Base-by-base conservation (phyloP, 2,888 invertebrate species). In the Erebia palarica region DNA sequence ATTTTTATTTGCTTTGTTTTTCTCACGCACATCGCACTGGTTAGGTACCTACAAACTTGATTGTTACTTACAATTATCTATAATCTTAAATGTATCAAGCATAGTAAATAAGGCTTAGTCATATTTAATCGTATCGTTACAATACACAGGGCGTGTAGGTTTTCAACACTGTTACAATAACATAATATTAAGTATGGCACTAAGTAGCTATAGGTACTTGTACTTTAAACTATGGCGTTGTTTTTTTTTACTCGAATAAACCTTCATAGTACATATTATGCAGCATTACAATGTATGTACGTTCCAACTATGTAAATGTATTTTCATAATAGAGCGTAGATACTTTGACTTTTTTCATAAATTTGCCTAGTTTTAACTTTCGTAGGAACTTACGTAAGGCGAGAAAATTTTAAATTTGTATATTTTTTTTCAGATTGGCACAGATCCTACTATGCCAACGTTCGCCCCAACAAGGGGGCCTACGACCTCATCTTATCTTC, bases 401-500 rank as follows among this genome's bases (percentile, higher is more conserved):
- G 27, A 14, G 14, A n/a, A 36, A 36, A 36, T 14, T 14, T 36
- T 59, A 59, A 63, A 49, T 2, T 11, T 64, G 2, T 65, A 5
- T 44, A 63, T 76, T 78, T 65, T 76, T 77, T 85, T 82, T 53
- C 89, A 93, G 92, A 92, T 73, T 93, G 92, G 92, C 92, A 93
- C 84, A 84, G 84, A 70, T 93, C 92, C 4, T 93, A 92, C 81
- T 92, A 93, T 80, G 85, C 87, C 14, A 91, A 91, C 76, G 93
- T 94, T 76, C 94, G 94, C 76, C 95, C 96, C 13, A 94, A 95
- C 82, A 95, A 96, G 81, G 94, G 94, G 80, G 94, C 95, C 79
- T 94, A 95, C 88, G 95, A 95, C 78, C 95, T 96, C 86, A 90
- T 96, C 79, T 94, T 95, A 74, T 93, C 95, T 1, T 95, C 95